Evolutionary conservation across 2,113 vertebrate species (phyloP).

Genomic region (Tetrax tetrax): DNA sequence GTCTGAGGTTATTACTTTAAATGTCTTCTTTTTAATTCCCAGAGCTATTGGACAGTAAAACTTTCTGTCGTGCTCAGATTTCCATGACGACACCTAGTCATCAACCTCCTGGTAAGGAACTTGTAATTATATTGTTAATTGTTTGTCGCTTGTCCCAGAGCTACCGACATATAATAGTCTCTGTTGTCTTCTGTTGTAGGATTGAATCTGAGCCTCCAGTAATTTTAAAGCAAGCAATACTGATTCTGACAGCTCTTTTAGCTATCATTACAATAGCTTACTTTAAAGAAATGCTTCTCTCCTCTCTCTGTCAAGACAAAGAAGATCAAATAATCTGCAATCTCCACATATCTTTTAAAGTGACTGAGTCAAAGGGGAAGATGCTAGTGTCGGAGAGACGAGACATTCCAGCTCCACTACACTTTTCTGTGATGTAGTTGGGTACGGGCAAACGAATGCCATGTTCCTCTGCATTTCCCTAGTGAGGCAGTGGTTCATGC

Average conservation of each 20-base stretch:
- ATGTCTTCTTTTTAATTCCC: slow-evolving; percentile 12
- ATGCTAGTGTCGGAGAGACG: neutral
- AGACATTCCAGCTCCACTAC: neutral
- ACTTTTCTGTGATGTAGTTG: neutral
- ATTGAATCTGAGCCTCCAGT: neutral
- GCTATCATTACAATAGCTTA: neutral
- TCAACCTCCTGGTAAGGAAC: slow-evolving; percentile 75
- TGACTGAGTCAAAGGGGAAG: neutral
- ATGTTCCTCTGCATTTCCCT: neutral
- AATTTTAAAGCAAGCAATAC: neutral
- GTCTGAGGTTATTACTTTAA: neutral
- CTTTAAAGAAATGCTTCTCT: slow-evolving; percentile 4
- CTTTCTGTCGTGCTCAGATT: slow-evolving; percentile 78
- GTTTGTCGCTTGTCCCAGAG: neutral
- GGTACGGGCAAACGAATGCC: neutral
- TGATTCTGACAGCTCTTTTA: neutral
- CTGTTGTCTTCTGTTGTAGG: neutral
- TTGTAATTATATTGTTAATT: neutral
- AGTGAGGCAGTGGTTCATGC: neutral
- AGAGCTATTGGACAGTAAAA: slow-evolving; percentile 80
- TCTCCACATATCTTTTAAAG: neutral
- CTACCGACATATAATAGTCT: neutral
- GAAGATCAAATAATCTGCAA: neutral
- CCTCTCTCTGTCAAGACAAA: neutral
- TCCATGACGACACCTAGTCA: slow-evolving; percentile 71